phyloP scores from a whole-genome alignment of 2,797 vertebrate genomes.

The Sitta carolinensis region DNA sequence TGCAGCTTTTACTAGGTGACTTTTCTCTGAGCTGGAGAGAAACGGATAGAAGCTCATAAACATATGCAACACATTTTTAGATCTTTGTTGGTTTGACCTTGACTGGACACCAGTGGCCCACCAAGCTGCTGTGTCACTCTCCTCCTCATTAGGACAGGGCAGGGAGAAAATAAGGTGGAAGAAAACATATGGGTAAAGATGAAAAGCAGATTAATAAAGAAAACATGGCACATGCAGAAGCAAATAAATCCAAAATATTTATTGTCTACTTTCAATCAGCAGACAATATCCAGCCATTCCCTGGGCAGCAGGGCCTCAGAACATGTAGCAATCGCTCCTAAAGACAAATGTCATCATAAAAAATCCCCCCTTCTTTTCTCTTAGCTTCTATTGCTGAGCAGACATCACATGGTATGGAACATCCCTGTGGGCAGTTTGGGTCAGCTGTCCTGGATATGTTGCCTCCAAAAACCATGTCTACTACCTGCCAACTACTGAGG shows the following conservation, averaged over 20 bases:
- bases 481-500: neutral
- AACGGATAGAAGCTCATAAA: neutral
- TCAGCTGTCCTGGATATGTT: neutral
- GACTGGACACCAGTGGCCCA: neutral
- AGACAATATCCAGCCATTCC: neutral
- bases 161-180: neutral
- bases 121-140: neutral
- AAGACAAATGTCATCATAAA: neutral
- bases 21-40: neutral
- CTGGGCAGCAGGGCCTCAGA: neutral
- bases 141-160: neutral
- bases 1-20: neutral
- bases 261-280: neutral
- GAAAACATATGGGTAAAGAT: neutral
- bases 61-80: neutral
- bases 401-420: neutral
- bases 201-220: neutral
- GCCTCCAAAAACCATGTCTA: neutral
- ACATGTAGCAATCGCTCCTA: fast-evolving
- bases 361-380: fast-evolving
- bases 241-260: neutral
- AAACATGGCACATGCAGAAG: neutral
- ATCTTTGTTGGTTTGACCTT: neutral
- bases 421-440: neutral
- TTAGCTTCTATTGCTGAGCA: neutral